Evolutionary conservation across 2,888 invertebrate genomes (phyloP).

Genomic region (Tanypteryx hageni): DNA sequence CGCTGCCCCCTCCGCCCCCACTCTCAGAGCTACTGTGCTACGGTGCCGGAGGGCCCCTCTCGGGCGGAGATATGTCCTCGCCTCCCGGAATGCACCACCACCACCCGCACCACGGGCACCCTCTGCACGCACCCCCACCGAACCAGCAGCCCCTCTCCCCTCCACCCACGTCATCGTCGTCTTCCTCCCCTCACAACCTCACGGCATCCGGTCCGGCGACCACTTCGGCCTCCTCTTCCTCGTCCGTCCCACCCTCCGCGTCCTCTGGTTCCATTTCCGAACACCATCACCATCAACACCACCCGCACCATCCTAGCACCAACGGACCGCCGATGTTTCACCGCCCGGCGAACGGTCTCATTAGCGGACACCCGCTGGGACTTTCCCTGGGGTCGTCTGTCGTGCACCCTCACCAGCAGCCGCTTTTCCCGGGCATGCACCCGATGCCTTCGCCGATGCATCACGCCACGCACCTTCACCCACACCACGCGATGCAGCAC

Average conservation of each 20-base stretch:
- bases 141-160: slow-evolving; percentile 9
- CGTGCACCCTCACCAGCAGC: slow-evolving; percentile 43
- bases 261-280: slow-evolving; percentile 65
- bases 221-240: slow-evolving; percentile 38
- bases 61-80: slow-evolving; percentile 27
- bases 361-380: slow-evolving; percentile 34
- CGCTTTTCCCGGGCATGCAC: slow-evolving; percentile 53
- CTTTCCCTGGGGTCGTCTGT: slow-evolving; percentile 45
- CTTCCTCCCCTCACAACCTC: slow-evolving; percentile 37
- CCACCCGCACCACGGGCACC: slow-evolving; percentile 41
- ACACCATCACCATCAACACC: slow-evolving; percentile 73
- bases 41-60: slow-evolving; percentile 41
- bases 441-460: slow-evolving; percentile 60
- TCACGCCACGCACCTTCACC: slow-evolving; percentile 45
- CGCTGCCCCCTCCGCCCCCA: slow-evolving; percentile 73
- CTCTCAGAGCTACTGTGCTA: slow-evolving; percentile 61
- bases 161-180: slow-evolving; percentile 31
- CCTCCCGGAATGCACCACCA: slow-evolving; percentile 37
- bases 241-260: slow-evolving; percentile 65
- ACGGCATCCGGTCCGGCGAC: neutral
- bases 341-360: slow-evolving; percentile 44
- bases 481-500: slow-evolving; percentile 50
- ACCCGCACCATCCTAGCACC: slow-evolving; percentile 44
- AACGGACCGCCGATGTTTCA: slow-evolving; percentile 48
- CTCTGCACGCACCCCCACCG: neutral